These are phyloP conservation scores for Clarias laeviceps DNA, from an alignment of 2,797 vertebrate species.

Conservation along the genomic window DNA sequence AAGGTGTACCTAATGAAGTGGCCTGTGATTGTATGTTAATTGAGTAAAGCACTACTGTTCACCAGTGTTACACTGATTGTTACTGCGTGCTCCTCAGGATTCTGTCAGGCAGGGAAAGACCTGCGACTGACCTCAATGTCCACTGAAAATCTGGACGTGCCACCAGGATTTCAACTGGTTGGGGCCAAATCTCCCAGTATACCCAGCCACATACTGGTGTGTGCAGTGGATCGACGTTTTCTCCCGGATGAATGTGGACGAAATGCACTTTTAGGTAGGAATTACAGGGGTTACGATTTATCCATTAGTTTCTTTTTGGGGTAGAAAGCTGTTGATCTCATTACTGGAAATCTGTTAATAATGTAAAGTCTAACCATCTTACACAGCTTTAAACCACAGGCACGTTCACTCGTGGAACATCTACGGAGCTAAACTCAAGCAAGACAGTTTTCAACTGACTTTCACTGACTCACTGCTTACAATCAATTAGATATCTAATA, in stretches of 20 bases:
- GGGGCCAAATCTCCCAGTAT: slow-evolving; percentile 88
- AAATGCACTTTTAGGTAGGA: slow-evolving; percentile 93
- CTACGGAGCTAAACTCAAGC: neutral
- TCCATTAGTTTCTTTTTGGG: neutral
- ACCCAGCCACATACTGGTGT: slow-evolving; percentile 89
- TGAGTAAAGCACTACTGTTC: neutral
- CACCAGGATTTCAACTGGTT: slow-evolving; percentile 87
- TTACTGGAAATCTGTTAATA: neutral
- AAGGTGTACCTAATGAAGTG: too few species aligned
- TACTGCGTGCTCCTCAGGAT: slow-evolving; percentile 69
- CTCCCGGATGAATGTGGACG: slow-evolving; percentile 90
- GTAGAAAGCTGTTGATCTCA: neutral
- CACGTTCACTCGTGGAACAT: neutral
- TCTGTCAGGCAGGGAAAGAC: slow-evolving; percentile 95
- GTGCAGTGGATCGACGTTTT: slow-evolving; percentile 91
- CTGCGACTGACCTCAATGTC: slow-evolving; percentile 85
- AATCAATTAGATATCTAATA: neutral
- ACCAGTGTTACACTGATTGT: neutral
- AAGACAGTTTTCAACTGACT: neutral
- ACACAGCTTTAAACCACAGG: neutral
- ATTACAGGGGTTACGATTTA: neutral
- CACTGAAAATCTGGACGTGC: slow-evolving; percentile 84
- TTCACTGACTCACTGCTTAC: neutral
- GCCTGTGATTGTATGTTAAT: neutral
- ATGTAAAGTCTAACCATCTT: neutral